Base-by-base conservation (phyloP, 2,113 vertebrate genomes). In the Callopanchax toddi region DNA sequence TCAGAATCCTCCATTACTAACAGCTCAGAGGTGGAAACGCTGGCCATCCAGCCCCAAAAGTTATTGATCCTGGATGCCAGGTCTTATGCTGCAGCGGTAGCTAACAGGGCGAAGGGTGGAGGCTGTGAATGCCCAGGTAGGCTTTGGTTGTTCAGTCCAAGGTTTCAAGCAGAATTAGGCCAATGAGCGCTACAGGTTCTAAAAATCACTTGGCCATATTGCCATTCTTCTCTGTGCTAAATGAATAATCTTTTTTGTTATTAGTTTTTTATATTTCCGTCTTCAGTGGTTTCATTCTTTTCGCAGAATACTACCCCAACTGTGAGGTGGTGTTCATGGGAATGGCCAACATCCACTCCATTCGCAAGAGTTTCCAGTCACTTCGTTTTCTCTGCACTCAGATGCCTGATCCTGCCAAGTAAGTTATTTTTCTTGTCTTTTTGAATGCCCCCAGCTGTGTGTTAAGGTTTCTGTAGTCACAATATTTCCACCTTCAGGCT, bases 261-360 rank as follows among this genome's bases (percentile, higher is more conserved):
- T n/a, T n/a, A n/a, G n/a, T 22, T 15, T 57, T 50, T 11, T 40
- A 5, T 3, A 3, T 5, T 54, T 51, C 9, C 9, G 11, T 8
- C 18, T 20, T 22, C 18, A 2, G 11, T 46, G 10, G 16, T 11
- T 23, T 4, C 51, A 66, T 12, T 55, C 3, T 9, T 42, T 12
- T 65, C 89, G 2, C 89, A 99, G 96, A 99, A 67, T 99, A 99
- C 91, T 99, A 99, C 63, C 97, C 96, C 0, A 99, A 97, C 93
- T 98, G 95, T 84, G 97, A 99, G 89, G 97, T 99, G 15, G 93
- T 98, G 49, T 99, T 99, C 82, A 99, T 99, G 97, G 95, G 96
- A 34, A 99, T 99, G 97, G 97, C 97, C 78, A 99, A 99, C 90
- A 99, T 99, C 78, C 97, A 99, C 87, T 97, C 96, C 50, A 99